phyloP scores from a whole-genome alignment of 2,797 vertebrate species.

The Lepus oiostolus region DNA sequence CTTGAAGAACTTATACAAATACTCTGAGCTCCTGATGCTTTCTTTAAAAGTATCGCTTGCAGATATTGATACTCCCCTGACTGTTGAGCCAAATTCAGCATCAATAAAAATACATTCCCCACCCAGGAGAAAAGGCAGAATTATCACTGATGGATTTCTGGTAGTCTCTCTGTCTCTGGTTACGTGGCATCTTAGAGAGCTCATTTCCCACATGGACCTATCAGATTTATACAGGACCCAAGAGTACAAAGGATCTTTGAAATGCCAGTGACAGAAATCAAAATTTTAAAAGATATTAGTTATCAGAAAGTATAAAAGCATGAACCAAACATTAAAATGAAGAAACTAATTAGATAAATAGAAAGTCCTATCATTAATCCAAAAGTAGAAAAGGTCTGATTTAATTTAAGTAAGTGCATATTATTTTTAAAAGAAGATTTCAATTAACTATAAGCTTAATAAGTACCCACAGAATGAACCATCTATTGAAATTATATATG shows the following conservation, averaged over 20 bases:
- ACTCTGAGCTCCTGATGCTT: not conserved
- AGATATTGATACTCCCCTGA: not conserved
- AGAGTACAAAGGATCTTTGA: not conserved
- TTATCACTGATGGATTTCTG: not conserved
- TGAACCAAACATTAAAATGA: conserved; percentile 25
- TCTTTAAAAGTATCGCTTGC: conserved; percentile 31
- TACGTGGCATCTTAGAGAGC: not conserved
- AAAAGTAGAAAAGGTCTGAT: not conserved
- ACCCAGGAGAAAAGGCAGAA: not conserved
- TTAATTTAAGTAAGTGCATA: not conserved
- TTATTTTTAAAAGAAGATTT: not conserved
- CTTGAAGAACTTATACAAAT: conserved; percentile 12
- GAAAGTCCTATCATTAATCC: not conserved
- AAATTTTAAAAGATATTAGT: not conserved
- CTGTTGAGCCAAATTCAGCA: not conserved
- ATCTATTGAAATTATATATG: not conserved
- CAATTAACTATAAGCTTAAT: conserved; percentile 4
- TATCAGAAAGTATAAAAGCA: conserved; percentile 20
- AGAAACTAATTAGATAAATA: conserved; percentile 9
- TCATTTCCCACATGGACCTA: not conserved
- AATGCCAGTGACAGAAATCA: not conserved
- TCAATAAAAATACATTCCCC: not conserved
- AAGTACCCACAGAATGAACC: not conserved
- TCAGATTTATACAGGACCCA: not conserved
- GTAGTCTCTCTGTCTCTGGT: not conserved